These are phyloP conservation scores for Cheilosia variabilis DNA, from an alignment of 2,888 invertebrate species.

Conservation along the genomic window DNA sequence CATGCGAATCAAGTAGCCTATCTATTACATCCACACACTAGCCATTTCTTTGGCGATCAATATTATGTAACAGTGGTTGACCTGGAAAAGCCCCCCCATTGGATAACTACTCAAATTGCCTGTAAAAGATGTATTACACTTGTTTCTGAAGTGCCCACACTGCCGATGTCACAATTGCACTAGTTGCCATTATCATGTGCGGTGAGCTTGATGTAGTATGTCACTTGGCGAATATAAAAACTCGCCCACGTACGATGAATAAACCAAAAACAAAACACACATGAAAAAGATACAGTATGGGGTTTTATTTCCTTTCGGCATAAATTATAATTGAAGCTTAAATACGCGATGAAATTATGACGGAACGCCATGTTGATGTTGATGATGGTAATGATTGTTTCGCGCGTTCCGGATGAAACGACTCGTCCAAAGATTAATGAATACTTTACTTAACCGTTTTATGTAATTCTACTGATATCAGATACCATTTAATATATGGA, in stretches of 20 bases:
- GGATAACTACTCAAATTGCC: not conserved
- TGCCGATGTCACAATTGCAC: not conserved
- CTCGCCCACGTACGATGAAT: not conserved
- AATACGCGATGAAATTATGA: conserved; percentile 1
- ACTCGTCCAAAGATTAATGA: not conserved
- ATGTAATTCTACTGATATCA: conserved; percentile 20
- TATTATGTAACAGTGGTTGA: conserved; percentile 26
- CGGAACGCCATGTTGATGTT: not conserved
- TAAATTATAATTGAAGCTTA: not conserved
- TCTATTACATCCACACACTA: conserved; percentile 22
- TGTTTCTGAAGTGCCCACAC: not conserved
- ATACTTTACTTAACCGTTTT: conserved; percentile 23
- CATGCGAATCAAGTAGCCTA: conserved; percentile 16
- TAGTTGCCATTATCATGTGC: not conserved
- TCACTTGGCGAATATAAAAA: not conserved
- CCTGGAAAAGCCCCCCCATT: conserved; percentile 15
- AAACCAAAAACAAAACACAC: not conserved
- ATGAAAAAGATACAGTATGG: not conserved
- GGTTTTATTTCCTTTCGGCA: not conserved
- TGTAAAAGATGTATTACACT: not conserved
- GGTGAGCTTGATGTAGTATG: not conserved
- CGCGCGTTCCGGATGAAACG: conserved; percentile 16
- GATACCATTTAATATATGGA: conserved; percentile 16
- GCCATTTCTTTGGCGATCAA: conserved; percentile 4
- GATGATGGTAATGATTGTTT: conserved; percentile 8